These are phyloP conservation scores for Ammodramus savannarum DNA, from an alignment of 2,113 vertebrate genomes.

Conservation along the genomic window DNA sequence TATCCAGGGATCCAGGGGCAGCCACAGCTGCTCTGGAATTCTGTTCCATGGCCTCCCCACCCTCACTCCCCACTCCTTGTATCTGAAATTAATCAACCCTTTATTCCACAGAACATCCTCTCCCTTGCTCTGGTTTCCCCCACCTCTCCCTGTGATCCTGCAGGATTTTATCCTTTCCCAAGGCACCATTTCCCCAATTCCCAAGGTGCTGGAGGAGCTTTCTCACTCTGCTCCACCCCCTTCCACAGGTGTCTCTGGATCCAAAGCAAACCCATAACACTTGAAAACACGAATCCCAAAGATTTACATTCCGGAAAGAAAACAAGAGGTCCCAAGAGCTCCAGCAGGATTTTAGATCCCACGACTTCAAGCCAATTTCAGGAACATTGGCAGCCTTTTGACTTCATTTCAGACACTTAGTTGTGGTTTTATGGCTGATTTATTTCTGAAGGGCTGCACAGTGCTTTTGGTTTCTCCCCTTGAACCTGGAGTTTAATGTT, in stretches of 20 bases:
- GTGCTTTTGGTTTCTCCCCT: background rate
- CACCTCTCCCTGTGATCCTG: background rate
- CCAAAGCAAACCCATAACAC: background rate
- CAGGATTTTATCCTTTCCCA: background rate
- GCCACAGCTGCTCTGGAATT: background rate
- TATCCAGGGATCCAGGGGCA: background rate
- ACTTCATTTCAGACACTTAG: background rate
- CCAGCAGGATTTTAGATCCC: background rate
- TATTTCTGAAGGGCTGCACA: background rate
- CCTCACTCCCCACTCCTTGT: background rate
- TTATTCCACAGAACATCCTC: accelerated
- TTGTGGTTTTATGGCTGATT: background rate
- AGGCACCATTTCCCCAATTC: background rate
- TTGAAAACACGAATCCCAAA: background rate
- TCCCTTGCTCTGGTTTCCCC: accelerated
- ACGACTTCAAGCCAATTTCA: background rate
- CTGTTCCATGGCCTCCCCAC: background rate
- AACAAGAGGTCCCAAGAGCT: background rate
- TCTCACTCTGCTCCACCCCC: accelerated
- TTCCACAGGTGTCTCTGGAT: background rate
- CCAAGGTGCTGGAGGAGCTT: background rate
- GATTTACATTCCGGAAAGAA: background rate
- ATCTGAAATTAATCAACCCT: background rate
- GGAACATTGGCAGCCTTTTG: background rate
- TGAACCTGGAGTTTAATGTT: background rate